Base-by-base conservation (phyloP, 2,888 invertebrate genomes). In the Ophioninae sp. region DNA sequence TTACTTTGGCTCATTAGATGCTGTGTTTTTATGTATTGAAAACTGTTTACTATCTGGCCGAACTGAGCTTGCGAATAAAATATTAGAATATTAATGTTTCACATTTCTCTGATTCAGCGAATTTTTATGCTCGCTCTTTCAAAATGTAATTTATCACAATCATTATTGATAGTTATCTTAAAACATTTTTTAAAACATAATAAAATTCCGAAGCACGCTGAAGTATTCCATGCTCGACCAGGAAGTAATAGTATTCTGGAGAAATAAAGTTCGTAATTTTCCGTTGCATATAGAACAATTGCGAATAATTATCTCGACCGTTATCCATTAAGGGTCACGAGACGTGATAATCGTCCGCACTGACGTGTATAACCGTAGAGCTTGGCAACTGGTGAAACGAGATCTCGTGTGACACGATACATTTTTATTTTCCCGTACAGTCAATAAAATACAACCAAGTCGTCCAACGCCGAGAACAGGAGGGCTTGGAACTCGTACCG, bases 371-470 rank as follows among this genome's bases (percentile, higher is more conserved):
- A 41, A 67, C 39, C 63, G 41, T 73, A 44, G 39, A n/a, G 13
- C 39, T 39, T 41, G 1, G 23, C 59, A 59, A 6, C 22, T 13
- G 6, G 59, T n/a, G 37, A 58, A 20, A 58, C 23, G 30, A 44
- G 30, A 23, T 6, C 3, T 58, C n/a, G 20, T 44, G 9, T 71
- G n/a, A 64, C 61, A 64, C 44, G 20, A 37, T 63, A 8, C 17
- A 51, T 51, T 51, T 39, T 63, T 61, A 20, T 75, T 79, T 74
- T 20, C n/a, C 64, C 65, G 17, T 56, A 64, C 90, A 94, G 94
- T 94, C 91, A 94, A 93, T 85, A 94, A 94, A 93, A 93, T 93
- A 82, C 93, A 93, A 87, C 89, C 93, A 56, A 93, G 92, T 80
- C 93, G 93, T 84, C 93, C 93, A 37, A 89, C 91, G 82, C 88